Evolutionary conservation across 2,797 vertebrate genomes (phyloP).

Genomic region (Propithecus perrieri): DNA sequence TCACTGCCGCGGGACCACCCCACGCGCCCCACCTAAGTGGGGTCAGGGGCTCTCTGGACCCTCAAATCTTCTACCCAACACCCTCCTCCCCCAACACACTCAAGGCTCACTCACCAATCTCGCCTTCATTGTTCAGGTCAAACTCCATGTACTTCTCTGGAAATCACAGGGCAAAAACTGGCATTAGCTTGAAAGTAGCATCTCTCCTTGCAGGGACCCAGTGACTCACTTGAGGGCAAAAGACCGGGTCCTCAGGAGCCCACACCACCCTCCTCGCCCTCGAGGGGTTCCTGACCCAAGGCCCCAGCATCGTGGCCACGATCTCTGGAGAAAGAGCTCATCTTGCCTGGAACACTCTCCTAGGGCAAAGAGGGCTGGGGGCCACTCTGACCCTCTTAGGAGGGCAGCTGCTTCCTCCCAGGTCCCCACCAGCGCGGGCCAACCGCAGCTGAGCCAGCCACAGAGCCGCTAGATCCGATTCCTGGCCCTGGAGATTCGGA

Average conservation of each 20-base stretch:
- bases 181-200: constrained; percentile 5
- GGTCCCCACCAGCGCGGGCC: rapidly evolving
- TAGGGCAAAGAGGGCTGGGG: not conserved
- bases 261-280: not conserved
- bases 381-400: not conserved
- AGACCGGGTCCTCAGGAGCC: not conserved
- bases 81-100: not conserved
- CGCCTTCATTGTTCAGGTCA: constrained; percentile 97
- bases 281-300: not conserved
- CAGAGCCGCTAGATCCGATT: not conserved
- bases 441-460: not conserved
- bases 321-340: not conserved
- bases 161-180: constrained; percentile 80
- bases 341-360: not conserved
- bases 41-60: not conserved
- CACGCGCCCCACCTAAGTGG: rapidly evolving
- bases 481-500: rapidly evolving
- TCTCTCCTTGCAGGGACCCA: not conserved
- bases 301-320: rapidly evolving
- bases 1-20: not conserved
- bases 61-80: not conserved
- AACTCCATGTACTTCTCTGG: constrained; percentile 98
- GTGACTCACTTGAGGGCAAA: not conserved
- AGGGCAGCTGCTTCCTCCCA: not conserved
- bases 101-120: constrained; percentile 93